Evolutionary conservation across 2,797 vertebrate genomes (phyloP), one percentile per base, ranked within the genome.

Genomic region (Chiroxiphia lanceolata): DNA sequence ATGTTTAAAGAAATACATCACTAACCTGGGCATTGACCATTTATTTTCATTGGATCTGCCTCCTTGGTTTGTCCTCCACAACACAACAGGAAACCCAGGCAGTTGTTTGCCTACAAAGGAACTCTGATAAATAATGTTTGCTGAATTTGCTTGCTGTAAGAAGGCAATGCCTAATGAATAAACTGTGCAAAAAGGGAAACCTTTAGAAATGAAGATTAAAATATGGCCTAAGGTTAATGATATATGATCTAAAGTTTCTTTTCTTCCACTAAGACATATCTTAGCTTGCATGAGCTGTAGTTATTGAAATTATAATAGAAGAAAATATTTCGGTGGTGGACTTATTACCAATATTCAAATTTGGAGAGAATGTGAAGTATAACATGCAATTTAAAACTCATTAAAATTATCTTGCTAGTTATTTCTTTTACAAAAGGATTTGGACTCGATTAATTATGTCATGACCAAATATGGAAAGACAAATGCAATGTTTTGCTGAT

Each of bases 51-150:
- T 65, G 77, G 75, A 33, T 91, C 80, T 92, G 59, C 86, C 93
- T 96, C 94, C 96, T 97, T 95, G 89, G 50, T 86, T 94, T 93
- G 95, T 88, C 93, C 96, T 97, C 86, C 64, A 56, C 60, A 48
- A 5, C 74, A 61, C 72, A 51, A 75, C 79, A 76, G 81, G 86
- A 95, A 94, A 63, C 6, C 5, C 68, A 72, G 63, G 59, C 71
- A 76, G 25, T 71, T 51, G 12, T 91, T 94, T 36, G 9, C 81
- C 91, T 83, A 51, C 63, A 93, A 63, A 94, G 36, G 53, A 83
- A 53, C 48, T 42, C 76, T 29, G 93, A 95, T 92, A 95, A 94
- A 91, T 76, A 96, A 87, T 56, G 61, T 92, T 94, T 93, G 89
- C 95, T 97, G 91, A 92, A 94, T 94, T 85, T 71, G 59, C 79